Base-by-base conservation (phyloP, 2,113 vertebrate genomes). In the Ahaetulla prasina region DNA sequence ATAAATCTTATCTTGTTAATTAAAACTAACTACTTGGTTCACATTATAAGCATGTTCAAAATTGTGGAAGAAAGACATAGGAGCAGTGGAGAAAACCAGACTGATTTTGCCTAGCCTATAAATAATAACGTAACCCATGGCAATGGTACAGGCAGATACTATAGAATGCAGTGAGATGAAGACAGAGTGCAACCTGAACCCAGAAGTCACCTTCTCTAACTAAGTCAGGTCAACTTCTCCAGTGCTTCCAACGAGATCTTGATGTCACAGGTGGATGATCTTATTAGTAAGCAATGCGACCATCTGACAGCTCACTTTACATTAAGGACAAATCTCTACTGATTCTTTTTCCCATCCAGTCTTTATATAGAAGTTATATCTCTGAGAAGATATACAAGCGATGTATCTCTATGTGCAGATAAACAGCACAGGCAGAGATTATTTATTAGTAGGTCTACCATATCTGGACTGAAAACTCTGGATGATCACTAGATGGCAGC, bases 151-250 rank as follows among this genome's bases (percentile, higher is more conserved):
- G 68, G 39, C 54, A 63, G 49, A 43, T 92, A 35, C 30, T 91
- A 92, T 50, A 94, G 86, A 87, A 80, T 22, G 1, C 0, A 80
- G 86, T 68, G 57, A 92, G 89, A 74, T 55, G 55, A 94, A 54
- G 50, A 88, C 91, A 93, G 89, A 93, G 45, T 0, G 22, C 95
- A 96, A 94, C 47, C 47, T 0, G 27, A 95, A 94, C 87, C 90
- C 85, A 90, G 88, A 88, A 94, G 55, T 92, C 90, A 92, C 90
- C 60, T 94, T 68, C 52, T 12, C 0, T 63, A 88, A 84, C 8
- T 85, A 63, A 92, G 54, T 57, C 63, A 60, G 91, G 74, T 95
- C 92, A 90, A 60, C 91, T 92, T 84, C 90, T 85, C 92, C 92
- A 89, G 27, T 90, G 18, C 80, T 93, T 16, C 52, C 39, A 86